Conservation (phyloP, 1,140 invertebrate genomes). For the Pogonus chalceus region DNA sequence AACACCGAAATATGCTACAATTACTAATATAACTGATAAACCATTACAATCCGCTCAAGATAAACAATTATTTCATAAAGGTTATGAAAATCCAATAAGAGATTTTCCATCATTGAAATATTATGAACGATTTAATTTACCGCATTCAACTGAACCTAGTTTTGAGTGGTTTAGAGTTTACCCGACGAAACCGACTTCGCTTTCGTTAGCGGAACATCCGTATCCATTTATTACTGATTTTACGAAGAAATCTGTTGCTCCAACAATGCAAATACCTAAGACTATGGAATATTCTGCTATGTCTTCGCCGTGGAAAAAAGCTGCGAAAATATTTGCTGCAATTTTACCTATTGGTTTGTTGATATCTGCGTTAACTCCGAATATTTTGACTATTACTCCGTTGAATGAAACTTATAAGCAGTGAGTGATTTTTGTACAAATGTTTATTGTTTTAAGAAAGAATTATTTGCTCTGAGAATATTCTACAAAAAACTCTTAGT, state of each 20-base stretch:
- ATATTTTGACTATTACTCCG: background rate
- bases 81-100: background rate
- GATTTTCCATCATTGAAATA: background rate
- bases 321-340: slow-evolving; percentile 2
- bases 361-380: background rate
- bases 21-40: background rate
- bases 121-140: background rate
- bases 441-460: too few species aligned
- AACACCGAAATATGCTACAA: background rate
- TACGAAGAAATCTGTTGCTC: background rate
- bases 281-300: background rate
- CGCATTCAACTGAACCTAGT: background rate
- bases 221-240: background rate
- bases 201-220: background rate
- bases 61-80: background rate
- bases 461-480: too few species aligned
- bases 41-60: background rate
- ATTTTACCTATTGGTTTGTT: background rate
- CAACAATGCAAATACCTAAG: background rate
- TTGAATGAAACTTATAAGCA: background rate
- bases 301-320: background rate
- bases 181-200: background rate
- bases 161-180: background rate
- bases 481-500: too few species aligned
- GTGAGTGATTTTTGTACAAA: too few species aligned